Conservation (phyloP, 2,113 vertebrate genomes). For the Aviceda subcristata region DNA sequence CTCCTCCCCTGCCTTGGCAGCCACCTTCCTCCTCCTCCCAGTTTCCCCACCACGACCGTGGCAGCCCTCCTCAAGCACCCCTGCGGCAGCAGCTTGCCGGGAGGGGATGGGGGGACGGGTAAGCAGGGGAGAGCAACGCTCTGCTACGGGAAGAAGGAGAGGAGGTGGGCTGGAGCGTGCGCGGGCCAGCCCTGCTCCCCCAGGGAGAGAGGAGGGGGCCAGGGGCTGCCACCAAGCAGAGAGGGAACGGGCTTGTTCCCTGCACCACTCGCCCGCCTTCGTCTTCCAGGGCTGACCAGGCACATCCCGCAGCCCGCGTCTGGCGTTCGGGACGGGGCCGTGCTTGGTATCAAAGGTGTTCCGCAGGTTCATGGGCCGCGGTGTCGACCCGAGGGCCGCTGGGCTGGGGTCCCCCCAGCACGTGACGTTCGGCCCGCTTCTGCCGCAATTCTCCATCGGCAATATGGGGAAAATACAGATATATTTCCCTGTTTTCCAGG, state of each 20-base stretch:
- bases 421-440: background rate
- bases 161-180: fast-evolving
- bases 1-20: background rate
- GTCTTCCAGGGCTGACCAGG: background rate
- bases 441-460: background rate
- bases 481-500: background rate
- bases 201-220: background rate
- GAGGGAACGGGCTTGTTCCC: background rate
- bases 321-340: background rate
- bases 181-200: background rate
- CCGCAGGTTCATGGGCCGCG: background rate
- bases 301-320: background rate
- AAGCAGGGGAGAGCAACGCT: background rate
- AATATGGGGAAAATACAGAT: background rate
- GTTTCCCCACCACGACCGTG: background rate
- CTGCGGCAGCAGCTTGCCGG: background rate
- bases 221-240: fast-evolving
- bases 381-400: background rate
- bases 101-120: background rate
- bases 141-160: fast-evolving
- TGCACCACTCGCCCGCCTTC: background rate
- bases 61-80: background rate
- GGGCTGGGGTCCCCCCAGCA: background rate
- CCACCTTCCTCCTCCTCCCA: background rate
- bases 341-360: background rate